Base-by-base conservation (phyloP, 2,113 vertebrate genomes). In the Myodes glareolus region DNA sequence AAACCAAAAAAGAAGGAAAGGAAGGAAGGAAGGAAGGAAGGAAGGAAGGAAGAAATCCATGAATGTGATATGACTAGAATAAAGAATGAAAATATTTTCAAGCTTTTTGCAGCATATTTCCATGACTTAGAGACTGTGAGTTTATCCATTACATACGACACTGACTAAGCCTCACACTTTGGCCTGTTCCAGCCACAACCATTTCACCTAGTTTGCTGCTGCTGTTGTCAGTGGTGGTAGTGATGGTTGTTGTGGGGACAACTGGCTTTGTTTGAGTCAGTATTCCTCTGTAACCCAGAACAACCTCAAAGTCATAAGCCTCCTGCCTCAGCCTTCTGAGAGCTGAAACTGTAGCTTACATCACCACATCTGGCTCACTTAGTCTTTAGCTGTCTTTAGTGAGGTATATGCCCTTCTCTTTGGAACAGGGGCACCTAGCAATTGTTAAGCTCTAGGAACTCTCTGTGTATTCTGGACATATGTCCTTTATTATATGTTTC, bases 61-160 rank as follows among this genome's bases (percentile, higher is more conserved):
- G 29, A 36, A 61, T 12, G 2, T n/a, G 36, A 7, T 72, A 73
- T 21, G 68, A 90, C 12, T 70, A 17, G 4, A 63, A 72, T 95
- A 67, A 75, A 92, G 19, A 68, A 81, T 63, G 42, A 81, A 95
- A 95, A 13, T 45, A 92, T 50, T 86, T 65, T 86, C 36, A 70
- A 77, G 23, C n/a, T 25, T 85, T 78, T 33, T 82, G 42, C 77
- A 77, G 72, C 81, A 1, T 5, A 42, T 67, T 65, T 63, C 19
- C 72, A 84, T 91, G 93, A 86, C 63, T 90, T 14, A 92, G 25
- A 47, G 23, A 67, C 1, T 91, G 3, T 10, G 67, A 61, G 39
- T 61, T 95, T 72, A 87, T 72, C 68, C 29, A 31, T 31, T 50
- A 63, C 45, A 33, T 76, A 10, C 7, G 16, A 31, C 1, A 75